Percentiles rank a stretch among this genome's conserved stretches.
phyloP scores from a whole-genome alignment of 35 echinoderm and acorn worm genomes.

The Hemicentrotus pulcherrimus region DNA sequence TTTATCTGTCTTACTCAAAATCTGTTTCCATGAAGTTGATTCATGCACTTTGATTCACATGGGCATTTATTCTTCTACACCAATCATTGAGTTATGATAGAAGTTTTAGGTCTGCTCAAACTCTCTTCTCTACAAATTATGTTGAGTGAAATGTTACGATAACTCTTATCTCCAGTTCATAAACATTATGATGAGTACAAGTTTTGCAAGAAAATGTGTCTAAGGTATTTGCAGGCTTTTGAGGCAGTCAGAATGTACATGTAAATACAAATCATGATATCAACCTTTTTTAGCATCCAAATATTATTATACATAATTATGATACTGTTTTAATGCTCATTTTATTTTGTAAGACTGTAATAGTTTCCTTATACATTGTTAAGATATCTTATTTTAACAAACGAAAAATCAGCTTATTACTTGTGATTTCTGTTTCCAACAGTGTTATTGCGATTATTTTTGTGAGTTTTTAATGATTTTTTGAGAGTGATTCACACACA shows the following conservation, averaged over 20 bases:
- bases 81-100: background rate
- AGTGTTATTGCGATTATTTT: too few species aligned
- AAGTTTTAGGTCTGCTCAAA: background rate
- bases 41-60: background rate
- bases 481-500: too few species aligned
- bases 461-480: too few species aligned
- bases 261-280: conserved; percentile 7
- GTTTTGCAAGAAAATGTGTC: background rate
- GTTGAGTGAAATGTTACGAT: background rate
- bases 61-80: background rate
- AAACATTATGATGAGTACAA: background rate
- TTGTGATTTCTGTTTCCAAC: background rate
- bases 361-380: background rate
- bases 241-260: background rate
- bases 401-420: background rate
- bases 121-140: background rate
- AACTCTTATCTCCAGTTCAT: background rate
- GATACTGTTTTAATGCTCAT: background rate
- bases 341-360: background rate
- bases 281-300: background rate
- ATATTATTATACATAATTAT: conserved; percentile 4
- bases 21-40: background rate
- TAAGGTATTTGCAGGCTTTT: background rate
- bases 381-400: conserved; percentile 7
- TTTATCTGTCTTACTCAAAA: background rate